phyloP scores from a whole-genome alignment of 2,888 invertebrate genomes.

The Conops quadrifasciatus region DNA sequence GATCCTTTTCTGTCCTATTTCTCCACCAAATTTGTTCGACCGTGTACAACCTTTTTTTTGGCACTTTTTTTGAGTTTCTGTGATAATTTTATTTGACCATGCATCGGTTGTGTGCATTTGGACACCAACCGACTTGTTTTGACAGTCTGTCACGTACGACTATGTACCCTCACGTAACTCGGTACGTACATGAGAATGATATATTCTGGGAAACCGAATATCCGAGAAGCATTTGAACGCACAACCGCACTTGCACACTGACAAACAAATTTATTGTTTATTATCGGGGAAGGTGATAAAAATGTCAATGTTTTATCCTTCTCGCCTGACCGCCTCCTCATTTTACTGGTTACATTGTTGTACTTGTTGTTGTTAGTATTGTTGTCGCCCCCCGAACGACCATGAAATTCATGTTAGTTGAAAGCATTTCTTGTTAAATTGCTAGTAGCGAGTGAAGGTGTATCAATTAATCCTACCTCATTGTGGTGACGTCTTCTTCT shows the following conservation, averaged over 20 bases:
- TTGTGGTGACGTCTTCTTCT: background rate
- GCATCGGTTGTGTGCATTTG: background rate
- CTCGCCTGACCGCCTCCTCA: background rate
- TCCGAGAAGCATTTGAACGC: background rate
- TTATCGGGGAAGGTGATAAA: slow-evolving; percentile 19
- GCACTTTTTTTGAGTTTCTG: background rate
- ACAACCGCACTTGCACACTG: background rate
- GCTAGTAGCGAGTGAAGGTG: background rate
- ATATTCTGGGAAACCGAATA: background rate
- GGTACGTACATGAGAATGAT: too few relatives aligned
- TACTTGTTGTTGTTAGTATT: background rate
- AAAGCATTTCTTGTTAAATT: background rate
- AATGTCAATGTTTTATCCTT: slow-evolving; percentile 12
- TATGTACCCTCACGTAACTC: background rate
- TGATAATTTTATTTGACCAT: background rate
- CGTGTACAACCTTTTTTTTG: too few relatives aligned
- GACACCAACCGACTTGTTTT: background rate
- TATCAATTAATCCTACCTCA: slow-evolving; percentile 16
- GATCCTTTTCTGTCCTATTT: too few relatives aligned
- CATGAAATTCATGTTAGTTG: background rate
- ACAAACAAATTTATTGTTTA: slow-evolving; percentile 22
- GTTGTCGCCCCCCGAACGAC: background rate
- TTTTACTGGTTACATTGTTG: background rate
- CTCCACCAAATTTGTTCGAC: too few relatives aligned
- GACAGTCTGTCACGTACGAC: background rate